Base-by-base conservation (phyloP, 2,797 vertebrate species). In the Cuculus canorus region DNA sequence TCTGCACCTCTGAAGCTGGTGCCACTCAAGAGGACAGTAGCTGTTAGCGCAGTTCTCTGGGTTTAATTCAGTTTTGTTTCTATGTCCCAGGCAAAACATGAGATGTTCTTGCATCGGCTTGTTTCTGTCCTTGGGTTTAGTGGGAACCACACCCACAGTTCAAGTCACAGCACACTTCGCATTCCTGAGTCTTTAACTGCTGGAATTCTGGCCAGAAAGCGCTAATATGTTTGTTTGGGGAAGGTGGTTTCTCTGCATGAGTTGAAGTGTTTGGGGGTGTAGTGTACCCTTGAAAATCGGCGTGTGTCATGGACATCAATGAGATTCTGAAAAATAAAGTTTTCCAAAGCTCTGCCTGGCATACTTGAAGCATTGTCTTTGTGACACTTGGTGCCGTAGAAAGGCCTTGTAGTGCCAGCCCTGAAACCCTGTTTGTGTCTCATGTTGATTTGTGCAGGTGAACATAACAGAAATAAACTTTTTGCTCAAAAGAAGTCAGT, bases 141-240 rank as follows among this genome's bases (percentile, higher is more conserved):
- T 63, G 35, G 41, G 61, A 79, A 61, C 82, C 95, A 75, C 94
- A 88, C 90, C 90, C 68, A 28, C 53, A 84, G 41, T 63, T 94
- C 66, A 70, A 76, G 86, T 79, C 80, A 28, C 30, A 45, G 81
- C 66, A 48, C 81, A 64, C 75, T 92, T 77, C 2, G 37, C 81
- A 35, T 93, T 93, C 88, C 60, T 27, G 12, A 68, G 90, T 66
- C 22, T 65, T 78, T 48, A 61, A 72, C 68, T 73, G 50, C 41
- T 94, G 61, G 88, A 79, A 57, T 66, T 43, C 52, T 76, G 66
- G 13, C 64, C 65, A 27, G 66, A 83, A 90, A 72, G 24, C 76
- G 59, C 79, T 43, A 70, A 18, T 71, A 45, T 3, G 25, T 78
- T 56, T 52, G 10, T 32, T 80, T 48, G 8, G 25, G n/a, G 25